Conservation (phyloP, 2,113 vertebrate species). For the Melanostigma gelatinosum region DNA sequence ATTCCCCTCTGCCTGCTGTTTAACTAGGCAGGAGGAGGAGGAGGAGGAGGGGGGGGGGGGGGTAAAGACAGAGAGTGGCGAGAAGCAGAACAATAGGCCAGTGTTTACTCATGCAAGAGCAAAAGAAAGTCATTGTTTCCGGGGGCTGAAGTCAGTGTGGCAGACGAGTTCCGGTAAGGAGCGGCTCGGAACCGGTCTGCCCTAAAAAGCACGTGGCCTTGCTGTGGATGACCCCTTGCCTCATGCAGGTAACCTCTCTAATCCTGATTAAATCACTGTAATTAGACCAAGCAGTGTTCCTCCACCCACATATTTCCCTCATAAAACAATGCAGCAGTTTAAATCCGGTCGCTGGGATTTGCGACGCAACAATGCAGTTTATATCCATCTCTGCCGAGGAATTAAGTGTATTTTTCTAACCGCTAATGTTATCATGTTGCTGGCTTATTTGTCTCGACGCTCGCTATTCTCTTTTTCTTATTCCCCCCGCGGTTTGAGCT, state of each 20-base stretch:
- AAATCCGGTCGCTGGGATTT: slow-evolving; percentile 85
- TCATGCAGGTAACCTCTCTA: slow-evolving; percentile 85
- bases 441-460: slow-evolving; percentile 77
- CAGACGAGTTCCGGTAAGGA: slow-evolving; percentile 54
- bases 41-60: slow-evolving; percentile 48
- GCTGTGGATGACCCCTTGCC: slow-evolving; percentile 65
- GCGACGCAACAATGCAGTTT: slow-evolving; percentile 82
- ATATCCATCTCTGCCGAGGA: slow-evolving; percentile 83
- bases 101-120: slow-evolving; percentile 76
- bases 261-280: slow-evolving; percentile 87
- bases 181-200: slow-evolving; percentile 24
- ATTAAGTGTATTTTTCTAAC: slow-evolving; percentile 83
- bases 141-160: slow-evolving; percentile 58
- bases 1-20: slow-evolving; percentile 99
- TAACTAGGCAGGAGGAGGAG: slow-evolving; percentile 86
- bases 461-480: slow-evolving; percentile 69
- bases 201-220: slow-evolving; percentile 72
- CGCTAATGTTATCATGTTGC: slow-evolving; percentile 83
- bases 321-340: slow-evolving; percentile 84
- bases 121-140: slow-evolving; percentile 71
- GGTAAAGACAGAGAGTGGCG: slow-evolving; percentile 72
- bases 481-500: slow-evolving; percentile 64
- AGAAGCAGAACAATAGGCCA: slow-evolving; percentile 81
- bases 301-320: slow-evolving; percentile 79
- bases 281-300: slow-evolving; percentile 82